Evolutionary conservation across 2,888 invertebrate genomes (phyloP).

Genomic region (Drosophila kuntzei): DNA sequence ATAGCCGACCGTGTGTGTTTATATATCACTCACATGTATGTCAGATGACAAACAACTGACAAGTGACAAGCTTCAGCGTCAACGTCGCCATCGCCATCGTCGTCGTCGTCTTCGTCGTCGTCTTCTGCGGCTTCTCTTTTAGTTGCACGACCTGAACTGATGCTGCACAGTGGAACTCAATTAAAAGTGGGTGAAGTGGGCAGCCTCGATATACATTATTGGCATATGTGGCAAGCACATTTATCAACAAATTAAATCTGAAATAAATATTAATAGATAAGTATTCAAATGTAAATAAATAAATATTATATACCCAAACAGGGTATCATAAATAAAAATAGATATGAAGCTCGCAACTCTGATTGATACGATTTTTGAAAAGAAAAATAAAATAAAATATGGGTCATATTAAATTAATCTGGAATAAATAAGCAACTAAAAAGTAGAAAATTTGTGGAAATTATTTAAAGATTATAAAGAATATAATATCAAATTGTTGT

Average conservation of each 20-base stretch:
- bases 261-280: neutral
- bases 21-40: slow-evolving; percentile 84
- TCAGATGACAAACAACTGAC: slow-evolving; percentile 84
- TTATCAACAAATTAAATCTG: neutral
- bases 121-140: slow-evolving; percentile 23
- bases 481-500: too few species aligned
- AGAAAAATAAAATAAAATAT: too few species aligned
- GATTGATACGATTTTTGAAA: too few species aligned
- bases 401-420: too few species aligned
- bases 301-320: too few species aligned
- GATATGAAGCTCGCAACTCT: too few species aligned
- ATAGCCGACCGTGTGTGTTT: slow-evolving; percentile 73
- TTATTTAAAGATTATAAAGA: too few species aligned
- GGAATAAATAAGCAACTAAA: too few species aligned
- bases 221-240: neutral
- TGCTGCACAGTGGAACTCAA: slow-evolving; percentile 55
- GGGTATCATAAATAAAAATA: too few species aligned
- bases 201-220: neutral
- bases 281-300: too few species aligned
- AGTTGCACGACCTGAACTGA: slow-evolving; percentile 30
- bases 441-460: too few species aligned
- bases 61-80: slow-evolving; percentile 83
- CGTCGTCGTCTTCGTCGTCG: slow-evolving; percentile 34
- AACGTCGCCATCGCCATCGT: slow-evolving; percentile 52
- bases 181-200: slow-evolving; percentile 14